Percentiles rank a stretch among this genome's conserved stretches.
These are phyloP conservation scores for Glaucopsyche alexis DNA, from an alignment of 2,888 invertebrate genomes.

Conservation along the genomic window DNA sequence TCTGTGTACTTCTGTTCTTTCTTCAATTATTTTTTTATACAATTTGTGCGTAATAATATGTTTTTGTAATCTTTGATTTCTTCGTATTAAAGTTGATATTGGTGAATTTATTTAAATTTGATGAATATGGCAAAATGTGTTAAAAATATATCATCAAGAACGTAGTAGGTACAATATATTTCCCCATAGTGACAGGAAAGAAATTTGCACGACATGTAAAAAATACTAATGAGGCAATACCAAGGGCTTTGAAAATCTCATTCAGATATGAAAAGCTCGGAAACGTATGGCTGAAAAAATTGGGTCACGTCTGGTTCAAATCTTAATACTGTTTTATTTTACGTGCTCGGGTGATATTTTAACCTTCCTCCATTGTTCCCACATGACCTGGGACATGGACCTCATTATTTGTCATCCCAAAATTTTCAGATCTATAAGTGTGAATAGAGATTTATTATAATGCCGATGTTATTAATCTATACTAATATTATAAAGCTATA, in stretches of 20 bases:
- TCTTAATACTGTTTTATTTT: slow-evolving; percentile 22
- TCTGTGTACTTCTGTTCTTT: background rate
- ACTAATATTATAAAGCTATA: too few species aligned
- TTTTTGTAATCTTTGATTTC: background rate
- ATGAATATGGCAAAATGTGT: background rate
- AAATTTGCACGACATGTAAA: background rate
- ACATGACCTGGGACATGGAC: slow-evolving; percentile 2
- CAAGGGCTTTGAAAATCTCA: background rate
- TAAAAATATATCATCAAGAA: too few species aligned
- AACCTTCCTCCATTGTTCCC: background rate
- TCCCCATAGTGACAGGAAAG: background rate
- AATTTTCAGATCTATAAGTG: too few species aligned
- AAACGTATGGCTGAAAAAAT: slow-evolving; percentile 16
- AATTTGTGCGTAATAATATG: background rate
- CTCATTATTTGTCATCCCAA: too few species aligned
- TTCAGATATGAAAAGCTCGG: slow-evolving; percentile 14
- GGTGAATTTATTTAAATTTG: background rate
- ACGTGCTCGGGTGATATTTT: background rate
- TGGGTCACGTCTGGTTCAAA: slow-evolving; percentile 19
- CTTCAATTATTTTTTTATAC: background rate
- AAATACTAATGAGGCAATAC: slow-evolving; percentile 9
- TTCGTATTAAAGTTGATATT: background rate
- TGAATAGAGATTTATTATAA: too few species aligned
- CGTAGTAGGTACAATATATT: background rate
- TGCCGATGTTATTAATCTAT: too few species aligned